Evolutionary conservation across 2,797 vertebrate genomes (phyloP).

Genomic region (Thalassophryne amazonica): DNA sequence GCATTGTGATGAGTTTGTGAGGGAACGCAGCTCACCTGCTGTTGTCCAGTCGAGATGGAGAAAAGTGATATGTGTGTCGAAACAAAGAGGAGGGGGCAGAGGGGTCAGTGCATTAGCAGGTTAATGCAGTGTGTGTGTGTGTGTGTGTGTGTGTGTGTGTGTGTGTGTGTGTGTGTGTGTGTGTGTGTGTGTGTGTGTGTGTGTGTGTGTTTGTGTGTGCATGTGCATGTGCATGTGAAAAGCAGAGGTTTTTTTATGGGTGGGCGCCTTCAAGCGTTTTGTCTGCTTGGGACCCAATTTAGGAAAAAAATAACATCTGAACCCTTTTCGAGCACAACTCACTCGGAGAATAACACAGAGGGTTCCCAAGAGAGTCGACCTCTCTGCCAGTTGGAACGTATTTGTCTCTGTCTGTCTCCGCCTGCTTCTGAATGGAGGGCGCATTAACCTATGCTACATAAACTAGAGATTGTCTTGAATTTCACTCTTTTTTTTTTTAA

Average conservation of each 20-base stretch:
- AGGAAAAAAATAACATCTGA: slow-evolving; percentile 10
- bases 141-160: slow-evolving; percentile 4
- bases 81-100: slow-evolving; percentile 48
- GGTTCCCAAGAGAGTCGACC: slow-evolving; percentile 65
- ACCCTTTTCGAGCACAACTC: slow-evolving; percentile 54
- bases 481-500: slow-evolving; percentile 73
- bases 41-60: slow-evolving; percentile 36
- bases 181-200: slow-evolving; percentile 30
- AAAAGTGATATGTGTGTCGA: slow-evolving; percentile 54
- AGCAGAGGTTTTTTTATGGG: too few relatives aligned
- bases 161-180: slow-evolving; percentile 14
- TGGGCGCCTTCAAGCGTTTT: slow-evolving; percentile 46
- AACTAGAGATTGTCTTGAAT: slow-evolving; percentile 52
- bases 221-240: slow-evolving; percentile 31
- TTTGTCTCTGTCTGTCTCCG: slow-evolving; percentile 60
- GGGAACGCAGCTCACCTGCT: slow-evolving; percentile 56
- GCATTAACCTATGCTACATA: slow-evolving; percentile 62
- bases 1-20: slow-evolving; percentile 34
- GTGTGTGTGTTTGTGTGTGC: slow-evolving; percentile 33
- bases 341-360: slow-evolving; percentile 37
- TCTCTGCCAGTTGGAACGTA: slow-evolving; percentile 62
- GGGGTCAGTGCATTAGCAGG: slow-evolving; percentile 57
- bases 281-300: slow-evolving; percentile 25
- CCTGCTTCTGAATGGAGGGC: slow-evolving; percentile 58
- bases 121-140: slow-evolving; percentile 45